These are phyloP conservation scores for Pachyramphus minor DNA, from an alignment of 2,113 vertebrate genomes.

Conservation along the genomic window DNA sequence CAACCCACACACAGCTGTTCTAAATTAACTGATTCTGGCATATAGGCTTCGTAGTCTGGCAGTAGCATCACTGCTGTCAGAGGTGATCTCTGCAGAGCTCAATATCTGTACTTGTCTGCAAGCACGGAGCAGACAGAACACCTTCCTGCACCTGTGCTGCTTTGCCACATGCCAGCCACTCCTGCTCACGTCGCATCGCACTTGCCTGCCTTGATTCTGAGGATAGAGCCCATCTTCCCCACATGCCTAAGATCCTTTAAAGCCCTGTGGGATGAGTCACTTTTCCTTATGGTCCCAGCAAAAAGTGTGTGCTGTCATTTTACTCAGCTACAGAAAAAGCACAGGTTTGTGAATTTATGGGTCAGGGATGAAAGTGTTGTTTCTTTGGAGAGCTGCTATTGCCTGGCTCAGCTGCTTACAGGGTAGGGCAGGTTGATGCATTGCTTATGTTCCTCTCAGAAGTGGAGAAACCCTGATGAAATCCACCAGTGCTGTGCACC, in stretches of 20 bases:
- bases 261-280: not conserved
- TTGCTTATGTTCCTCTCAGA: not conserved
- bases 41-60: not conserved
- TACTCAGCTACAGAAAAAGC: not conserved
- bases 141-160: not conserved
- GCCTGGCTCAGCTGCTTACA: not conserved
- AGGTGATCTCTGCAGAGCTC: not conserved
- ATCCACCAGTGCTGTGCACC: not conserved
- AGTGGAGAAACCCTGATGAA: not conserved
- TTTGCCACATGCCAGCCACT: fast-evolving
- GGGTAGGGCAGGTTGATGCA: not conserved
- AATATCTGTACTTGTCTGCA: not conserved
- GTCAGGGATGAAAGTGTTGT: not conserved
- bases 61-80: not conserved
- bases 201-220: not conserved
- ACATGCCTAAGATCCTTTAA: fast-evolving
- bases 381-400: not conserved
- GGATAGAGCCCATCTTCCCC: not conserved
- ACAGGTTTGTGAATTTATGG: not conserved
- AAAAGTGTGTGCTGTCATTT: not conserved
- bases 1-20: constrained; percentile 15
- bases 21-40: not conserved
- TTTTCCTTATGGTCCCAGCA: not conserved
- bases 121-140: fast-evolving
- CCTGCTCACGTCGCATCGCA: fast-evolving